Percentiles rank a stretch among this genome's conserved stretches.
phyloP scores from a whole-genome alignment of 2,113 vertebrate species.

The Micromys minutus region DNA sequence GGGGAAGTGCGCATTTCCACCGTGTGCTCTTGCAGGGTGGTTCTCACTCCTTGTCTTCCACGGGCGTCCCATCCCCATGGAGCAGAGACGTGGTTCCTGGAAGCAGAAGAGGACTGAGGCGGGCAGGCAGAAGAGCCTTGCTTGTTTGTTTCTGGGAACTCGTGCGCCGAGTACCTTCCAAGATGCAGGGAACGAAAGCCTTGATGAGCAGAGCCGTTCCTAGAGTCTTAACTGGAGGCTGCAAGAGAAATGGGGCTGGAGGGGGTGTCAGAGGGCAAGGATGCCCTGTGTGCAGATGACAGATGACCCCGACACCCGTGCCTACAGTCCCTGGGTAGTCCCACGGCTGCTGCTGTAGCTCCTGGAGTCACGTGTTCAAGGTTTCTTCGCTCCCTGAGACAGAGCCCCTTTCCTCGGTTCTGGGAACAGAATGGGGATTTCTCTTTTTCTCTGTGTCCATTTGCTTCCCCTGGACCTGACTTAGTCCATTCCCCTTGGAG shows the following conservation, averaged over 20 bases:
- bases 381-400: slow-evolving; percentile 27
- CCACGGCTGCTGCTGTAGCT: not conserved
- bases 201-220: slow-evolving; percentile 19
- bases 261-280: not conserved
- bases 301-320: slow-evolving; percentile 18
- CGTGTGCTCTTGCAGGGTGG: slow-evolving; percentile 15
- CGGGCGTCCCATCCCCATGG: slow-evolving; percentile 26
- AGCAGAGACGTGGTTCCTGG: slow-evolving; percentile 48
- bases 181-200: slow-evolving; percentile 63
- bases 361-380: slow-evolving; percentile 19
- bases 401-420: not conserved
- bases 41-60: slow-evolving; percentile 54
- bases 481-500: not conserved
- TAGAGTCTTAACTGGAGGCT: not conserved
- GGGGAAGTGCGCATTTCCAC: not conserved
- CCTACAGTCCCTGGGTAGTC: not conserved
- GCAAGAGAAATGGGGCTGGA: slow-evolving; percentile 36
- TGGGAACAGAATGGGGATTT: not conserved
- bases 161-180: not conserved
- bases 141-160: slow-evolving; percentile 31
- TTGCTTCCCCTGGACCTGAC: not conserved
- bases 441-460: not conserved
- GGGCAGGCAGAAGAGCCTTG: slow-evolving; percentile 41
- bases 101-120: slow-evolving; percentile 37
- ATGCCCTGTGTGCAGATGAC: not conserved